These are phyloP conservation scores for Ctenopoma kingsleyae DNA, from an alignment of 2,797 vertebrate genomes.

Conservation along the genomic window DNA sequence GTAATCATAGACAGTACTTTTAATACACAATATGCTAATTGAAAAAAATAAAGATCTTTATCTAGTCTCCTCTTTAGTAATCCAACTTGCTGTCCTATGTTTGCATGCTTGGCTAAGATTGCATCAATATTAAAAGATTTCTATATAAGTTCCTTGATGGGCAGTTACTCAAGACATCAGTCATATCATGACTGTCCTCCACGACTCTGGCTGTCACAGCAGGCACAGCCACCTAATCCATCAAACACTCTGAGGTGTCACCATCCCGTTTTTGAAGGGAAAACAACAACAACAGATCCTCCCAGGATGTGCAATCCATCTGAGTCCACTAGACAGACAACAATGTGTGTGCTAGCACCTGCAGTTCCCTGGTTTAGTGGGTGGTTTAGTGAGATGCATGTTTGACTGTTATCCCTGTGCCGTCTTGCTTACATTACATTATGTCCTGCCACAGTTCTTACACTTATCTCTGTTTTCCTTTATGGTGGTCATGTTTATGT, in stretches of 20 bases:
- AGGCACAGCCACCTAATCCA: conserved; percentile 72
- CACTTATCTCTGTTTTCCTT: background rate
- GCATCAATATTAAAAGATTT: conserved; percentile 45
- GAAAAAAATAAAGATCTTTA: conserved; percentile 22
- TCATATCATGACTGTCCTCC: conserved; percentile 74
- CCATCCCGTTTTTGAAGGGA: conserved; percentile 48
- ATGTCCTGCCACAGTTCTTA: conserved; percentile 14
- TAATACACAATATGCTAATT: conserved; percentile 16
- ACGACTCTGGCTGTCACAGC: conserved; percentile 67
- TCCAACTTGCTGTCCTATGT: conserved; percentile 22
- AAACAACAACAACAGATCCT: conserved; percentile 67
- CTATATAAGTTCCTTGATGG: conserved; percentile 57
- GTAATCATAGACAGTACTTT: conserved; percentile 1
- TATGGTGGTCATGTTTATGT: conserved; percentile 24
- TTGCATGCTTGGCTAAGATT: conserved; percentile 23
- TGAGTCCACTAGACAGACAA: conserved; percentile 64
- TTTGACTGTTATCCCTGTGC: conserved; percentile 33
- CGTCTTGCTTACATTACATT: conserved; percentile 40
- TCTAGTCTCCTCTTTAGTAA: conserved; percentile 14
- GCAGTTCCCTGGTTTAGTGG: conserved; percentile 53
- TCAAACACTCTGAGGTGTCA: conserved; percentile 76
- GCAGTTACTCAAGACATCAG: conserved; percentile 73
- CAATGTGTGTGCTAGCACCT: conserved; percentile 51
- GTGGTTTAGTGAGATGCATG: conserved; percentile 48
- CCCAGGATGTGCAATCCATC: conserved; percentile 72